Base-by-base conservation (phyloP, 2,888 invertebrate genomes). In the Electrophaes corylata region DNA sequence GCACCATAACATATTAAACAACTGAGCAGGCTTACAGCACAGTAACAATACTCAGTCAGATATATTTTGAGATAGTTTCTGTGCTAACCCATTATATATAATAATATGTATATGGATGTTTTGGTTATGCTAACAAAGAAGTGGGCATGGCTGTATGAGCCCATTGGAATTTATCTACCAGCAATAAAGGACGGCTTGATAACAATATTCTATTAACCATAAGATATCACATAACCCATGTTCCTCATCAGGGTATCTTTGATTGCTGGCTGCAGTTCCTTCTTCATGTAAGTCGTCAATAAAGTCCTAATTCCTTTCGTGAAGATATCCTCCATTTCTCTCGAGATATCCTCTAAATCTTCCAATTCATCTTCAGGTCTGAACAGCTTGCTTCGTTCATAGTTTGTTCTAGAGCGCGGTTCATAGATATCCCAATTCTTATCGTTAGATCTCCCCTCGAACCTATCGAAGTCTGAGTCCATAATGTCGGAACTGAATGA, bases 201-300 rank as follows among this genome's bases (percentile, higher is more conserved):
- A 43, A 20, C n/a, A 16, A 45, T n/a, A 3, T 31, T 14, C 58
- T 91, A n/a, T n/a, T n/a, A 95, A 60, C 97, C 97, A 78, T 97
- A 97, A 55, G 96, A 96, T 72, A 97, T 93, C 39, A 96, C 96
- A 79, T 96, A 97, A 4, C 97, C 97, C 95, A 97, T 95, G 78
- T 96, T 96, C 64, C 95, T 93, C 96, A 97, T 96, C 26, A 97
- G 87, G 0, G 96, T 96, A 75, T 97, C 96, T 78, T 96, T 96
- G 53, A 97, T 96, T 35, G 96, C 96, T 6, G 96, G 96, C 72
- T 97, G 96, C 46, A 97, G 81, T 72, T 96, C 95, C 66, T 94
- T 95, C 78, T 97, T 96, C 95, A 97, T 96, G 71, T 96, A 96
- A 20, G 95, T 95, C 0, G 96, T 96, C 40, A 97, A 80, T 43